Evolutionary conservation across 2,113 vertebrate species (phyloP).

Genomic region (Bubalus kerabau): DNA sequence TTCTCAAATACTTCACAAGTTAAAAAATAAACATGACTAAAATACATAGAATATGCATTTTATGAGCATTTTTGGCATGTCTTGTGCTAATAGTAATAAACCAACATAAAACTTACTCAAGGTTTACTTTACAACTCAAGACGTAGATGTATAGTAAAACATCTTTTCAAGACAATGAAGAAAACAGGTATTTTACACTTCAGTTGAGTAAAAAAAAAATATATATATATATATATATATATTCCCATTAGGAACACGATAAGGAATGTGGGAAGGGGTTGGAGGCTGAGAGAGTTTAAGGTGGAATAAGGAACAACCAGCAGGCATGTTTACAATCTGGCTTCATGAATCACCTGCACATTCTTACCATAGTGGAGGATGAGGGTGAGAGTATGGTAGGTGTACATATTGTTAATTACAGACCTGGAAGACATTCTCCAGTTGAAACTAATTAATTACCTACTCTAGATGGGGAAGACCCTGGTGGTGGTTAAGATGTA

Average conservation of each 20-base stretch:
- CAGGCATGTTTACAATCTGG: slow-evolving; percentile 41
- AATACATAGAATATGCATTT: neutral
- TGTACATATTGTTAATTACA: slow-evolving; percentile 74
- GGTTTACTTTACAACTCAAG: neutral
- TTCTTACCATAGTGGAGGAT: neutral
- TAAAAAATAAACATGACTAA: neutral
- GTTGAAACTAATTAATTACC: slow-evolving; percentile 75
- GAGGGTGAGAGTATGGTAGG: slow-evolving; percentile 4
- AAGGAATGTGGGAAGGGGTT: neutral
- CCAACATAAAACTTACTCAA: neutral
- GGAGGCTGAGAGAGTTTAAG: neutral
- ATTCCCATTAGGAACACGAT: neutral
- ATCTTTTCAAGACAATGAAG: neutral
- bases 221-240: neutral
- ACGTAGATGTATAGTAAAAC: neutral
- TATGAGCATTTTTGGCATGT: neutral
- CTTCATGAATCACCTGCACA: slow-evolving; percentile 57
- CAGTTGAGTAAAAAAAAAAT: neutral
- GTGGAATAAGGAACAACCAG: neutral
- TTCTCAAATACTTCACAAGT: neutral
- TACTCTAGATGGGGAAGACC: slow-evolving; percentile 59
- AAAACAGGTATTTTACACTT: neutral
- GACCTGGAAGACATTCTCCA: slow-evolving; percentile 55
- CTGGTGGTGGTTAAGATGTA: slow-evolving; percentile 55
- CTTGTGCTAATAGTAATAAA: neutral